Percentiles rank a stretch among this genome's conserved stretches.
phyloP scores from a whole-genome alignment of 2,888 invertebrate genomes.

The Drepanosiphum platanoidis region DNA sequence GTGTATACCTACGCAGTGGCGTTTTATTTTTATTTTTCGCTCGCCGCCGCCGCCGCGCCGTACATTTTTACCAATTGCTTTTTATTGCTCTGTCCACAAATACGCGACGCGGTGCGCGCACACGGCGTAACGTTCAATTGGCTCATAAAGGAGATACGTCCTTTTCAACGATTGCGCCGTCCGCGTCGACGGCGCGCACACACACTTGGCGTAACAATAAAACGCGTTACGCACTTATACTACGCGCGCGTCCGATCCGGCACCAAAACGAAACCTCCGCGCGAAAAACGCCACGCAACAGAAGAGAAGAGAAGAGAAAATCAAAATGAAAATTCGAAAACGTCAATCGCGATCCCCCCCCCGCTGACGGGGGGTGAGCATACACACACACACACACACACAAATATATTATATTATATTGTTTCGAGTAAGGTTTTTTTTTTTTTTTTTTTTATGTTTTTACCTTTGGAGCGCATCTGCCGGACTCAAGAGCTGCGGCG shows the following conservation, averaged over 20 bases:
- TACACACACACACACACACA: no score
- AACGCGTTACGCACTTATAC: neutral
- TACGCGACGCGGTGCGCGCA: neutral
- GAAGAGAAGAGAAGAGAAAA: no score
- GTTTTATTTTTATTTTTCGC: neutral
- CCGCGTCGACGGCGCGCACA: no score
- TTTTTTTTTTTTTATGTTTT: neutral
- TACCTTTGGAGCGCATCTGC: slow-evolving; percentile 43
- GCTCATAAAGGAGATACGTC: slow-evolving; percentile 38
- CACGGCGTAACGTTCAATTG: slow-evolving; percentile 31
- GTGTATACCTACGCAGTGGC: neutral
- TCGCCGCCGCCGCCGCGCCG: neutral
- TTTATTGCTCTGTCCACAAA: slow-evolving; percentile 5
- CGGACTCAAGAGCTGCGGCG: neutral
- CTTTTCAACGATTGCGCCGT: slow-evolving; percentile 15
- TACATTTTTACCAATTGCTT: slow-evolving; percentile 43
- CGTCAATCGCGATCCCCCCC: no score
- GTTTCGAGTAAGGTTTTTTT: neutral
- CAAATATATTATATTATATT: no score
- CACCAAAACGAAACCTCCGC: neutral
- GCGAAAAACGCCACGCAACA: no score
- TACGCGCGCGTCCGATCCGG: neutral
- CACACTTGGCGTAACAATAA: no score
- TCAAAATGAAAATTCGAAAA: no score
- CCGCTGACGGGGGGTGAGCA: no score